phyloP scores from a whole-genome alignment of 2,113 vertebrate species.

The Nerophis ophidion region DNA sequence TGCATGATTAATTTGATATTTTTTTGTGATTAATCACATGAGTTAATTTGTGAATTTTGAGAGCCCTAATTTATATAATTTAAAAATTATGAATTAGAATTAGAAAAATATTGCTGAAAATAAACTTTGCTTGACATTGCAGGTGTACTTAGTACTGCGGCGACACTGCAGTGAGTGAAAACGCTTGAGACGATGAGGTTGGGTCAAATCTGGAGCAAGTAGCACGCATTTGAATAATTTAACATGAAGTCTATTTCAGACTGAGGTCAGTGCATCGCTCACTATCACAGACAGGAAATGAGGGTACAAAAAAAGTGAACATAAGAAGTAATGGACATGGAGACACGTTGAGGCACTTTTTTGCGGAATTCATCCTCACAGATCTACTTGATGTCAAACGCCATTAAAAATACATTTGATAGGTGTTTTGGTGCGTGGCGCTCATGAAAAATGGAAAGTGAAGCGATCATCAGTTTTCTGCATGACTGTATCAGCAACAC shows the following conservation, averaged over 20 bases:
- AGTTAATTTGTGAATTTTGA: too few species aligned
- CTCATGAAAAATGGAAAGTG: conserved; percentile 34
- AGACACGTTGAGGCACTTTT: background rate
- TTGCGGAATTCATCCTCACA: conserved; percentile 7
- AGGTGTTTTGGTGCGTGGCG: conserved; percentile 25
- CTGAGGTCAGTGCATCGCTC: conserved; percentile 20
- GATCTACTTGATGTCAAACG: conserved; percentile 22
- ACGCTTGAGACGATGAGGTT: conserved; percentile 25
- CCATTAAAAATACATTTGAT: conserved; percentile 42
- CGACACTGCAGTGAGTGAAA: conserved; percentile 24
- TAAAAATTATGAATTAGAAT: too few species aligned
- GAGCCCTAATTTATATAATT: too few species aligned
- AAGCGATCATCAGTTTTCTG: conserved; percentile 21
- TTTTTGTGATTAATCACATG: too few species aligned
- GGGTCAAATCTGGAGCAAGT: conserved; percentile 34
- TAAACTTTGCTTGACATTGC: background rate
- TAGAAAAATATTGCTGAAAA: too few species aligned
- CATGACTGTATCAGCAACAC: background rate
- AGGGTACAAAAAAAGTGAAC: background rate
- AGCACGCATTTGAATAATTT: conserved; percentile 61
- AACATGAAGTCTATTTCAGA: conserved; percentile 60
- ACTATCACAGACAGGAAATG: conserved; percentile 30
- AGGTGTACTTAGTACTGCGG: background rate
- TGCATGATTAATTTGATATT: too few species aligned
- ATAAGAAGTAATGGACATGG: background rate